Conservation (phyloP, 2,888 invertebrate species). For the Cosmia pyralina region DNA sequence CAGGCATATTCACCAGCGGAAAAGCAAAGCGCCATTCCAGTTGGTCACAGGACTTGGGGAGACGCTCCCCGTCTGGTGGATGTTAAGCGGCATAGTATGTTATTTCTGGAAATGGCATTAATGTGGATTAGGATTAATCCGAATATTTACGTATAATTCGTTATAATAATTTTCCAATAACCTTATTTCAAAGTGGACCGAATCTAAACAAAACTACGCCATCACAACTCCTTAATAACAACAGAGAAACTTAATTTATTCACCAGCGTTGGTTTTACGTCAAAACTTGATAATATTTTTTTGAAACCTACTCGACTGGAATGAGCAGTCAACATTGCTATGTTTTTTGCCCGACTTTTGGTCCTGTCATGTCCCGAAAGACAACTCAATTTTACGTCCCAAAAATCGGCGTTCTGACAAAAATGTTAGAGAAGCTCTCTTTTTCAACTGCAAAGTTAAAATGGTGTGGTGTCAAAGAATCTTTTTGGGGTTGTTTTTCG, state of each 20-base stretch:
- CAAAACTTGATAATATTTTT: conserved; percentile 72
- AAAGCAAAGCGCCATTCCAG: no score
- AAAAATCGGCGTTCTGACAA: background rate
- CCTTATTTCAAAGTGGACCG: background rate
- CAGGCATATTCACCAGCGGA: no score
- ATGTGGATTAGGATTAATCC: background rate
- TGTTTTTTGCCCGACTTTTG: conserved; percentile 57
- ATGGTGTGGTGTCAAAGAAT: conserved; percentile 36
- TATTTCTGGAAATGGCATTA: no score
- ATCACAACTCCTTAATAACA: conserved; percentile 55
- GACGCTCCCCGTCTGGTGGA: no score
- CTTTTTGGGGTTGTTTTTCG: conserved; percentile 53
- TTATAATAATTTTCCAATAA: background rate
- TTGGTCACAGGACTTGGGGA: no score
- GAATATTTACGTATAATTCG: background rate
- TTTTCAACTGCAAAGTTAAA: conserved; percentile 38
- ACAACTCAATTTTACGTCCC: conserved; percentile 40
- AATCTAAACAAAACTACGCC: conserved; percentile 19
- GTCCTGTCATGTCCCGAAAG: conserved; percentile 51
- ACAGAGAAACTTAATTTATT: conserved; percentile 75
- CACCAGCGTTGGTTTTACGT: conserved; percentile 70
- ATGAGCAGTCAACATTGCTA: conserved; percentile 74
- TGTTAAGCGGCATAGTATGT: no score
- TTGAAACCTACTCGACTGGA: conserved; percentile 72
- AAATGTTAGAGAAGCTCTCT: background rate